Conservation (phyloP, 2,797 vertebrate genomes). For the Natrix natrix region DNA sequence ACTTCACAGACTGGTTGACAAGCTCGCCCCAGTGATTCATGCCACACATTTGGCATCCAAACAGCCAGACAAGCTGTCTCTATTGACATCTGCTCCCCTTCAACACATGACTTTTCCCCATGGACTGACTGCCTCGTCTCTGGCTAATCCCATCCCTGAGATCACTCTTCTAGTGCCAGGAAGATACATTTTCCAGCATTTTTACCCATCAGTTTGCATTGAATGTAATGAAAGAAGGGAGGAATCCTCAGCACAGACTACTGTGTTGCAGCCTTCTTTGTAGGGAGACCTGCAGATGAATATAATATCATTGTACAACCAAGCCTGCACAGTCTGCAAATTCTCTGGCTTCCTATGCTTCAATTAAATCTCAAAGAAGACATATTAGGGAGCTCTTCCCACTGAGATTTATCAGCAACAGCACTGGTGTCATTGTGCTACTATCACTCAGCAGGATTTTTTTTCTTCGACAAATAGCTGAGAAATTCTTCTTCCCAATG, state of each 20-base stretch:
- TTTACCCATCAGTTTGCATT: background rate
- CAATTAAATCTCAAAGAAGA: background rate
- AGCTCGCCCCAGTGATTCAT: background rate
- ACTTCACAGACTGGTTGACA: slow-evolving; percentile 11
- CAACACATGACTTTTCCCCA: background rate
- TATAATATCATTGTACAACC: background rate
- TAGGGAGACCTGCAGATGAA: background rate
- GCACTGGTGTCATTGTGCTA: background rate
- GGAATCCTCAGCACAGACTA: background rate
- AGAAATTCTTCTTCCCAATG: background rate
- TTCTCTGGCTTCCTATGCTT: background rate
- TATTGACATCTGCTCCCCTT: background rate
- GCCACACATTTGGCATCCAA: slow-evolving; percentile 9
- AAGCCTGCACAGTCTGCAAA: background rate
- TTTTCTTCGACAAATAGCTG: background rate
- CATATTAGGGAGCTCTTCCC: background rate
- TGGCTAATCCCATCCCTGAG: accelerated
- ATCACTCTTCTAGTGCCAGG: accelerated
- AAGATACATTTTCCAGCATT: background rate
- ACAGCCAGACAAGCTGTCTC: background rate
- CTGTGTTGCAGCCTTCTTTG: background rate
- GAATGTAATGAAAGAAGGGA: background rate
- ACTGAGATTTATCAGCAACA: background rate
- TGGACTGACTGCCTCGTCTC: background rate
- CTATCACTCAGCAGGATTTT: background rate